A percentile compares a stretch with the other conserved stretches of the same genome.
These are phyloP conservation scores for Scaptomyza parva DNA, from an alignment of 2,888 invertebrate genomes.

Conservation along the genomic window DNA sequence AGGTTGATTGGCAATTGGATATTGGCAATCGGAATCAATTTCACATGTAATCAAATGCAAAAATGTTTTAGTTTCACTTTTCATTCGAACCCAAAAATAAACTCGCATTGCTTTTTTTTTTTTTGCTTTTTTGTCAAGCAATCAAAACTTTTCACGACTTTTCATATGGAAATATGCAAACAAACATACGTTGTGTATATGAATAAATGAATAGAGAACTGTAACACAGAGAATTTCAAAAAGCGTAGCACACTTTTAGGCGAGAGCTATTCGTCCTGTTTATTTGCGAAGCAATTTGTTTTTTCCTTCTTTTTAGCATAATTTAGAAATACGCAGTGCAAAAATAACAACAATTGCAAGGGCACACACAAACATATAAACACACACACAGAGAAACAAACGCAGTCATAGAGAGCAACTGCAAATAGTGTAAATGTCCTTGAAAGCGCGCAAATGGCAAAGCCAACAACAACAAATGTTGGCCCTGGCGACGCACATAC, in stretches of 20 bases:
- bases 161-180: constrained; percentile 7
- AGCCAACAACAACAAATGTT: constrained; percentile 46
- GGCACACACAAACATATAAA: constrained; percentile 31
- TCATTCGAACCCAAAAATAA: constrained; percentile 31
- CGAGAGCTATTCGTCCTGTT: constrained; percentile 38
- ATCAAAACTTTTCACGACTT: constrained; percentile 52
- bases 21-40: constrained; percentile 26
- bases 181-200: constrained; percentile 5
- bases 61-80: constrained; percentile 47
- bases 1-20: constrained; percentile 26
- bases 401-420: constrained; percentile 64
- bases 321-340: constrained; percentile 47
- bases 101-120: constrained; percentile 18
- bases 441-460: constrained; percentile 73
- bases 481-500: constrained; percentile 42
- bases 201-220: constrained; percentile 21
- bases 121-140: constrained; percentile 28
- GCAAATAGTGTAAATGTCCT: constrained; percentile 75
- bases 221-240: constrained; percentile 44
- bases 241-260: constrained; percentile 43
- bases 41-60: constrained; percentile 41
- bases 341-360: constrained; percentile 49
- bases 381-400: constrained; percentile 12
- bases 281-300: constrained; percentile 67
- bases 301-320: constrained; percentile 38